phyloP scores from a whole-genome alignment of 2,797 vertebrate genomes.

The Echiichthys vipera region DNA sequence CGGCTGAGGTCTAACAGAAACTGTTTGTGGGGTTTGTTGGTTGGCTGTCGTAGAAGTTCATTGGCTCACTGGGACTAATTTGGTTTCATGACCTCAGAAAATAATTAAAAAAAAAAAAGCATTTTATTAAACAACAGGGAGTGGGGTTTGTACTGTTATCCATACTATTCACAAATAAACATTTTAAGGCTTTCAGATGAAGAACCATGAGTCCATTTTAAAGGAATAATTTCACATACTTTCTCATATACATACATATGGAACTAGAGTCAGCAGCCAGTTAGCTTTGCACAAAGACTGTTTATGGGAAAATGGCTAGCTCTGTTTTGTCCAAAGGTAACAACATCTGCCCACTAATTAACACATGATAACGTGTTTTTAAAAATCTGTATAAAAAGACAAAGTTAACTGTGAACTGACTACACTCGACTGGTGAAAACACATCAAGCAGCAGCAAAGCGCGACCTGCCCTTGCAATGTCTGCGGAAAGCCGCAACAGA shows the following conservation, averaged over 20 bases:
- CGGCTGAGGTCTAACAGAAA: conserved; percentile 41
- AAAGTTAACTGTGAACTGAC: background rate
- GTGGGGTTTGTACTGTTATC: conserved; percentile 22
- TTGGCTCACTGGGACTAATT: conserved; percentile 54
- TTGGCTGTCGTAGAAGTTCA: conserved; percentile 40
- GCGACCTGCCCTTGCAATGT: too few species aligned
- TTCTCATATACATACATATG: background rate
- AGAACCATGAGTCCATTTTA: conserved; percentile 54
- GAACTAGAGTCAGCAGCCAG: background rate
- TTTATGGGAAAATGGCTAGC: background rate
- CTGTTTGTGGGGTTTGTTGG: conserved; percentile 43
- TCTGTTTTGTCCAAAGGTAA: background rate
- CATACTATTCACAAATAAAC: conserved; percentile 35
- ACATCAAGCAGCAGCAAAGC: too few species aligned
- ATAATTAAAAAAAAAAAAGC: conserved; percentile 25
- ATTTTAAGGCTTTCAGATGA: conserved; percentile 53
- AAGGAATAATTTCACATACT: conserved; percentile 40
- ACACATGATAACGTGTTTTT: background rate
- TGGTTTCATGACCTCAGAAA: conserved; percentile 51
- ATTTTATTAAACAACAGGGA: conserved; percentile 28
- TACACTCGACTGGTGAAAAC: rapidly evolving
- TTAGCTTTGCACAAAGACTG: background rate
- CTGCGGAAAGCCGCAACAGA: too few species aligned
- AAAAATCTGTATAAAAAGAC: background rate
- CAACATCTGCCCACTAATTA: background rate